Percentiles rank a stretch among this genome's conserved stretches.
Evolutionary conservation across 2,113 vertebrate species (phyloP).

Genomic region (Fulmarus glacialis): DNA sequence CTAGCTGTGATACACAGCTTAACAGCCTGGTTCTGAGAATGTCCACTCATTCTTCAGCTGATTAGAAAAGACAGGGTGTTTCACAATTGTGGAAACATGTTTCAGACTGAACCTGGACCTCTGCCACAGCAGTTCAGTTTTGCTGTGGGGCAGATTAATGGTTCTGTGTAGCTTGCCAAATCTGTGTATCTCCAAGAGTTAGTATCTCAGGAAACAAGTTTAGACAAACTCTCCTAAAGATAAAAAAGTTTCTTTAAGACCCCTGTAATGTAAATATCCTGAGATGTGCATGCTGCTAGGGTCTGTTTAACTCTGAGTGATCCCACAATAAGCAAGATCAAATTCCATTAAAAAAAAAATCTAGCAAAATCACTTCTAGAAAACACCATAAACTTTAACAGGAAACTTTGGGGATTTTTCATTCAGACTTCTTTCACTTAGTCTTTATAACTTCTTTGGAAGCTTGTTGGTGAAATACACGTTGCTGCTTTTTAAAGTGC

Average conservation of each 20-base stretch:
- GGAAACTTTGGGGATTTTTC: slow-evolving; percentile 6
- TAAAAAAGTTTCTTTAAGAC: background rate
- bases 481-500: background rate
- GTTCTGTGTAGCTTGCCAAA: slow-evolving; percentile 23
- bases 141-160: slow-evolving; percentile 68
- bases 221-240: slow-evolving; percentile 51
- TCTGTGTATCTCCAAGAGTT: background rate
- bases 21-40: background rate
- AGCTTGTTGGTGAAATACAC: background rate
- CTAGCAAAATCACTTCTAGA: background rate
- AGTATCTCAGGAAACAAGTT: slow-evolving; percentile 53
- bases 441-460: background rate
- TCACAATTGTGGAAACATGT: slow-evolving; percentile 8
- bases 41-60: background rate
- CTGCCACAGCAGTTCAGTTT: slow-evolving; percentile 31
- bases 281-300: background rate
- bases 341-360: background rate
- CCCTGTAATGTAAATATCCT: background rate
- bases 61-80: background rate
- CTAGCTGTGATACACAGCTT: rapidly evolving
- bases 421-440: background rate
- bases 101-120: slow-evolving; percentile 44
- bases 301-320: background rate
- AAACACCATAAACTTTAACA: background rate
- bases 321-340: background rate